A percentile compares a stretch with the other conserved stretches of the same genome.
Conservation (phyloP, 1,140 invertebrate genomes). For the Myzus persicae region DNA sequence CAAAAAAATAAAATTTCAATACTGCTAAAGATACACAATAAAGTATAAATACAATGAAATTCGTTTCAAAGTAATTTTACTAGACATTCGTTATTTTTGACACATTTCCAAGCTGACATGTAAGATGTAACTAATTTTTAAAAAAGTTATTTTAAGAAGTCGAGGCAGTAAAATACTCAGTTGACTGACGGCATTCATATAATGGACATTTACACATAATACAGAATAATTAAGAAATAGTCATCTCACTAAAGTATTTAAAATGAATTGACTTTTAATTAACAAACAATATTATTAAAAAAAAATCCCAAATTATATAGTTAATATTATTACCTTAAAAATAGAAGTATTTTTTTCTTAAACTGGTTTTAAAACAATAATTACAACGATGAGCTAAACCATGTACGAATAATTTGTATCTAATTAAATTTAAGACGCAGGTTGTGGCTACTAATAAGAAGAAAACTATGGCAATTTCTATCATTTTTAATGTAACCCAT, state of each 20-base stretch:
- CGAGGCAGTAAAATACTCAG: neutral
- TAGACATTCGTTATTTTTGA: neutral
- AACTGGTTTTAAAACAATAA: neutral
- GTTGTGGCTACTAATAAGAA: neutral
- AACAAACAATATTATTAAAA: neutral
- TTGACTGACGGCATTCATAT: neutral
- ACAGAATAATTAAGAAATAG: neutral
- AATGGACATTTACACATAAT: neutral
- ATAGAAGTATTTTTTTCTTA: neutral
- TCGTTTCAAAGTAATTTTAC: neutral
- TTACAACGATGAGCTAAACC: neutral
- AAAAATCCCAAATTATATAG: neutral
- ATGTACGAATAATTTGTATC: neutral
- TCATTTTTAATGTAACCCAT: neutral
- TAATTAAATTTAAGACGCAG: neutral
- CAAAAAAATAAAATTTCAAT: neutral
- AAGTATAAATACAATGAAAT: conserved; percentile 1
- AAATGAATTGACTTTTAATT: neutral
- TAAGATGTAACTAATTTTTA: neutral
- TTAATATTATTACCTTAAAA: neutral
- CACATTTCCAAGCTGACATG: neutral
- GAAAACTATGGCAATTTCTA: neutral
- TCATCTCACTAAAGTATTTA: neutral
- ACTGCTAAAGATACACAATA: neutral
- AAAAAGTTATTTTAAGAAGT: neutral